phyloP scores from a whole-genome alignment of 2,113 vertebrate species.

The Sceloporus undulatus region DNA sequence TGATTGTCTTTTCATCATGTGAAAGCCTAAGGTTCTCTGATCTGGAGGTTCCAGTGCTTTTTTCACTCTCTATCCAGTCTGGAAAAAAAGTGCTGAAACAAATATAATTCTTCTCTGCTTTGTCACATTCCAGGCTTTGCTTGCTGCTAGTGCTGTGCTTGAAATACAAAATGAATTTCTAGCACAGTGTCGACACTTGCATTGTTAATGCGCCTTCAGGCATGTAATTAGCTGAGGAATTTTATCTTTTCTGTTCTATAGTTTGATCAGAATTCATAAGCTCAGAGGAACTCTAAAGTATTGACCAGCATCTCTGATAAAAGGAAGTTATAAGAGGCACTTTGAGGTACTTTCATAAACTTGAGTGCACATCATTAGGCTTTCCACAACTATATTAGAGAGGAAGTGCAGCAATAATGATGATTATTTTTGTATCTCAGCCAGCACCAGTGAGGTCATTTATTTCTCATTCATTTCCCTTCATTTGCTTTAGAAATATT shows the following conservation, averaged over 20 bases:
- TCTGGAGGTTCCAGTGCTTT: slow-evolving; percentile 58
- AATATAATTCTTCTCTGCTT: slow-evolving; percentile 80
- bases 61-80: slow-evolving; percentile 51
- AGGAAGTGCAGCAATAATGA: slow-evolving; percentile 43
- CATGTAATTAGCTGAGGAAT: slow-evolving; percentile 85
- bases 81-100: slow-evolving; percentile 63
- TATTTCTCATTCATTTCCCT: not conserved
- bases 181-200: slow-evolving; percentile 80
- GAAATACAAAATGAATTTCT: slow-evolving; percentile 84
- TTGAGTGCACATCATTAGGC: slow-evolving; percentile 64
- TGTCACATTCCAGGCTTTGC: slow-evolving; percentile 79
- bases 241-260: slow-evolving; percentile 86
- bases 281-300: slow-evolving; percentile 78
- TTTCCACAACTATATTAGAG: slow-evolving; percentile 61
- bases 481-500: slow-evolving; percentile 34
- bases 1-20: slow-evolving; percentile 37
- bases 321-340: slow-evolving; percentile 70
- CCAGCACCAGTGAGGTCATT: slow-evolving; percentile 5
- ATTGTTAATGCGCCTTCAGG: slow-evolving; percentile 88
- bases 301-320: slow-evolving; percentile 81
- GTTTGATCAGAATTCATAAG: slow-evolving; percentile 83
- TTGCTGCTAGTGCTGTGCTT: slow-evolving; percentile 79
- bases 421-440: slow-evolving; percentile 50
- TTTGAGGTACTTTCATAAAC: slow-evolving; percentile 70
- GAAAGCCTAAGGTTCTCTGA: slow-evolving; percentile 63